phyloP scores from a whole-genome alignment of 2,888 invertebrate genomes.

The Phortica magna region DNA sequence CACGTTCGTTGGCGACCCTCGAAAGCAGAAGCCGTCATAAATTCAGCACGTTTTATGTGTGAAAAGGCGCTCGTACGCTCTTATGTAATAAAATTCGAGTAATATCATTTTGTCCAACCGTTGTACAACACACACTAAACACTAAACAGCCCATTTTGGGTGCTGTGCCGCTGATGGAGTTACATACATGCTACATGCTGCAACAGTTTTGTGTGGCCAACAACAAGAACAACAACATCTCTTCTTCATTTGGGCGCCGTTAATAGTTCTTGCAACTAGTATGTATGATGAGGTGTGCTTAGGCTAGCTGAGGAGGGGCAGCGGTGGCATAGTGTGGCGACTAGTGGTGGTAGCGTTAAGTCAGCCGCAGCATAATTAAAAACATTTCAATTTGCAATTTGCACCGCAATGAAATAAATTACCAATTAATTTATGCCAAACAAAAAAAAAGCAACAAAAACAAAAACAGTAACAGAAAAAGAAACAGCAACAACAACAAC shows the following conservation, averaged over 20 bases:
- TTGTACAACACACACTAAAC: conserved; percentile 4
- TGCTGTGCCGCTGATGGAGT: background rate
- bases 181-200: background rate
- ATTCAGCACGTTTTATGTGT: conserved; percentile 22
- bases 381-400: conserved; percentile 74
- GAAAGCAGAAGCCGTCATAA: conserved; percentile 20
- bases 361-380: conserved; percentile 52
- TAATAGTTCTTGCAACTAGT: no score
- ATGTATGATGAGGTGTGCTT: background rate
- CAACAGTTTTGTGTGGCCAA: conserved; percentile 3
- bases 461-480: conserved; percentile 55
- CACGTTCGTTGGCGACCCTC: conserved; percentile 8
- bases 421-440: conserved; percentile 71
- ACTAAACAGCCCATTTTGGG: background rate
- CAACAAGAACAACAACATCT: background rate
- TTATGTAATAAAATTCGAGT: conserved; percentile 17
- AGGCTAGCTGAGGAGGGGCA: background rate
- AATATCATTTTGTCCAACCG: conserved; percentile 11
- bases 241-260: background rate
- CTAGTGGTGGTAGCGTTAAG: conserved; percentile 41
- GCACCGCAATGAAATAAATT: conserved; percentile 70
- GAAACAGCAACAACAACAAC: background rate
- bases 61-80: conserved; percentile 11
- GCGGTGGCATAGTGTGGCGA: conserved; percentile 29
- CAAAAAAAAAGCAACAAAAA: conserved; percentile 37